A percentile compares a stretch with the other conserved stretches of the same genome.
Evolutionary conservation across 2,888 invertebrate species (phyloP).

Genomic region (Crocallis elinguaria): DNA sequence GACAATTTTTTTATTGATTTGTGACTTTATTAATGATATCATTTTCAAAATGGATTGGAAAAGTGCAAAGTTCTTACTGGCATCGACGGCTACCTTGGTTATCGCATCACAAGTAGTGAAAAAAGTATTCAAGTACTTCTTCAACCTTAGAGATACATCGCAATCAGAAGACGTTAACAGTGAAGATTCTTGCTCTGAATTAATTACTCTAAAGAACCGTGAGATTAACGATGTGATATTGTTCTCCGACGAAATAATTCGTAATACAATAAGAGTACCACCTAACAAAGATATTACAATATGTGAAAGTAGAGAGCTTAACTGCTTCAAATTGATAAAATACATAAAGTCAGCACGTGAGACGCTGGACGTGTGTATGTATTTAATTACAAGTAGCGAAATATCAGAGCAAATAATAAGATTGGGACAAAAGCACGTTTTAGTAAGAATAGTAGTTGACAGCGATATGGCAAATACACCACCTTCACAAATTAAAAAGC

Average conservation of each 20-base stretch:
- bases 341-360: slow-evolving; percentile 79
- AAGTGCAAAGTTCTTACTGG: slow-evolving; percentile 70
- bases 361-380: slow-evolving; percentile 80
- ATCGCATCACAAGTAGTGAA: slow-evolving; percentile 73
- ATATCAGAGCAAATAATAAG: slow-evolving; percentile 78
- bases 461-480: slow-evolving; percentile 78
- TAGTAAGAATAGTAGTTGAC: slow-evolving; percentile 78
- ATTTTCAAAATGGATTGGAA: slow-evolving; percentile 72
- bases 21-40: slow-evolving; percentile 41
- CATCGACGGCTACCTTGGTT: slow-evolving; percentile 72
- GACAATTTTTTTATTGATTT: slow-evolving; percentile 43
- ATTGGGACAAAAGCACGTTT: slow-evolving; percentile 75
- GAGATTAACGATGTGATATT: slow-evolving; percentile 80
- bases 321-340: slow-evolving; percentile 77
- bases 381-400: slow-evolving; percentile 77
- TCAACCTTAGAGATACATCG: slow-evolving; percentile 44
- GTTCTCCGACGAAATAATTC: slow-evolving; percentile 74
- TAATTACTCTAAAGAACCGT: slow-evolving; percentile 62
- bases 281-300: slow-evolving; percentile 68
- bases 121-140: slow-evolving; percentile 70
- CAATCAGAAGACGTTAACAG: slow-evolving; percentile 46
- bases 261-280: slow-evolving; percentile 67
- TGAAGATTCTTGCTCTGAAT: slow-evolving; percentile 64
- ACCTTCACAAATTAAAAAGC: slow-evolving; percentile 75
- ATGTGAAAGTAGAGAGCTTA: slow-evolving; percentile 75